Base-by-base conservation (phyloP, 2,797 vertebrate species). In the Tragopan temminckii region DNA sequence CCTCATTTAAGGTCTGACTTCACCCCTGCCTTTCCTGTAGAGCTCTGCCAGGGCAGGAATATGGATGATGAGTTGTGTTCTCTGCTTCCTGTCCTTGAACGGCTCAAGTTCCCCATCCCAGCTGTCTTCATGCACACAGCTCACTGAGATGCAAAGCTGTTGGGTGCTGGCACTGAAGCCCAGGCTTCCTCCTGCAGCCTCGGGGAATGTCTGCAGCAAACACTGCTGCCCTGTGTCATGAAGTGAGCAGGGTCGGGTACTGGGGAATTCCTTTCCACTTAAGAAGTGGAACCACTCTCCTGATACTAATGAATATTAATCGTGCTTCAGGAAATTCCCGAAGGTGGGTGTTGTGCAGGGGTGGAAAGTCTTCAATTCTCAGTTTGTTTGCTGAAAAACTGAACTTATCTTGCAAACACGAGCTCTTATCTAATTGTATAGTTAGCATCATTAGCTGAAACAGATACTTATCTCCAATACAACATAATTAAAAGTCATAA, bases 31-130 rank as follows among this genome's bases (percentile, higher is more conserved):
- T 38, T 81, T 83, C 20, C 63, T 42, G 27, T 17, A n/a, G 31
- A 0, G 0, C 42, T 63, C 16, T 35, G 63, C n/a, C 59, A 57
- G 1, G 6, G 12, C 43, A 85, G 83, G 43, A 52, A 3, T 18
- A 23, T 7, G n/a, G 29, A 5, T 8, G 38, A 72, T 68, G 71
- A 45, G 42, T 48, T 64, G 8, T 8, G 0, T 25, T 85, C 7
- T 69, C 15, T 0, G 7, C 80, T 88, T 55, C 50, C 40, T 71
- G 61, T 35, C 29, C 17, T 52, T 7, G 16, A 35, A 21, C 11
- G 0, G 1, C 66, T 71, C 3, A 0, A 12, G n/a, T 76, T 70
- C 38, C 63, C n/a, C 8, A 8, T n/a, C 1, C 7, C 52, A n/a
- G 29, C 52, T 57, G 29, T 55, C 17, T 11, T n/a, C 52, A 16